Conservation (phyloP, 1,140 invertebrate species). For the Hyles vespertilio region DNA sequence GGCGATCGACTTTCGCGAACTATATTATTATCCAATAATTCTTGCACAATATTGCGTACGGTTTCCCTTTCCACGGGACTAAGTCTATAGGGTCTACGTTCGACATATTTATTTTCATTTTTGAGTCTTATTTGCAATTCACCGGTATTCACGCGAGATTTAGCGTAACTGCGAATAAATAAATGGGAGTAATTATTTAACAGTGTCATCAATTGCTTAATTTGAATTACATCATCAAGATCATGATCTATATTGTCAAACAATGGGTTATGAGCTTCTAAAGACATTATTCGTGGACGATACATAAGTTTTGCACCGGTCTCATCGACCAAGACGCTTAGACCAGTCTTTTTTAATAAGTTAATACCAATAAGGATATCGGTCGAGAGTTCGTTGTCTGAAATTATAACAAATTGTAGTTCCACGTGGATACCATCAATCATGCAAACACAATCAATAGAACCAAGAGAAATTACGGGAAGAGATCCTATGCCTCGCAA, state of each 20-base stretch:
- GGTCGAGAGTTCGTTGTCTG: constrained; percentile 27
- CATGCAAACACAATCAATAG: constrained; percentile 19
- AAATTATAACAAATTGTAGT: constrained; percentile 23
- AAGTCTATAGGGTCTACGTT: constrained; percentile 25
- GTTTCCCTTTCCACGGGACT: constrained; percentile 23
- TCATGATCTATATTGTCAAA: constrained; percentile 19
- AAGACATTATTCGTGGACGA: constrained; percentile 11
- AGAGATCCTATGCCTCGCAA: constrained; percentile 22
- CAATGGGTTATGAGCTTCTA: constrained; percentile 5
- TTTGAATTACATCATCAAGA: constrained; percentile 8
- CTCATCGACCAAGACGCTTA: constrained; percentile 20
- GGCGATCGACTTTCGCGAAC: constrained; percentile 47
- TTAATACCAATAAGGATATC: constrained; percentile 28
- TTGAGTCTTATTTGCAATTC: constrained; percentile 20
- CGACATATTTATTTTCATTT: constrained; percentile 19
- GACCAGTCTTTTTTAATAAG: constrained; percentile 14
- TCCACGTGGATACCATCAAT: constrained; percentile 29
- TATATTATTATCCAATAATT: constrained; percentile 30
- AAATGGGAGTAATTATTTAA: constrained; percentile 30
- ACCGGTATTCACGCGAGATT: constrained; percentile 29
- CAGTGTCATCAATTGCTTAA: constrained; percentile 16
- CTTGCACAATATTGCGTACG: constrained; percentile 16
- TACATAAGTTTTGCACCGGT: constrained; percentile 10
- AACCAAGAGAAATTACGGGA: constrained; percentile 18
- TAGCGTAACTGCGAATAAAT: constrained; percentile 28